A percentile compares a stretch with the other conserved stretches of the same genome.
These are phyloP conservation scores for Hippoglossus hippoglossus DNA, from an alignment of 2,797 vertebrate genomes.

Conservation along the genomic window DNA sequence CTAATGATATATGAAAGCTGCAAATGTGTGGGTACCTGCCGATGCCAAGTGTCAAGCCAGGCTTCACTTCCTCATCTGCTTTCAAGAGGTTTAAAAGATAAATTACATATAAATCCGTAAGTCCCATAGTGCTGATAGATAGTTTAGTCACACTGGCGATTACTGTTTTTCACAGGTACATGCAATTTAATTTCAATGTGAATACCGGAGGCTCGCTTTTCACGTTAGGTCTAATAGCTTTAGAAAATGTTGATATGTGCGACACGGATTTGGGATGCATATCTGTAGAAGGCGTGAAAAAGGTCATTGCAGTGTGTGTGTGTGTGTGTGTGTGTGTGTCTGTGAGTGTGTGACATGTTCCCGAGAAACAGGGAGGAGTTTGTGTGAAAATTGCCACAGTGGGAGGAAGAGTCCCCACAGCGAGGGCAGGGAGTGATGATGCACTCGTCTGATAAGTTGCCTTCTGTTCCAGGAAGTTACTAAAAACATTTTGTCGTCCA, in stretches of 20 bases:
- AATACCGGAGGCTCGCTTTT: slow-evolving; percentile 20
- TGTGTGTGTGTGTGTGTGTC: background rate
- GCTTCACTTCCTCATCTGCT: slow-evolving; percentile 7
- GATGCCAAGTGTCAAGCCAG: background rate
- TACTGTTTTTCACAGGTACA: slow-evolving; percentile 35
- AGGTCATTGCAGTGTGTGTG: slow-evolving; percentile 25
- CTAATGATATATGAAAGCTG: background rate
- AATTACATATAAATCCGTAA: slow-evolving; percentile 4
- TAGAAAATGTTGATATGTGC: slow-evolving; percentile 48
- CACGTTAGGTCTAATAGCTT: slow-evolving; percentile 22
- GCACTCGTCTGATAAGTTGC: slow-evolving; percentile 41
- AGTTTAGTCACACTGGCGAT: slow-evolving; percentile 14
- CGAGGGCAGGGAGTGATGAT: slow-evolving; percentile 38
- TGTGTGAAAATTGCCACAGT: slow-evolving; percentile 56
- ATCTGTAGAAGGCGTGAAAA: slow-evolving; percentile 28
- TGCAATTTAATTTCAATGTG: slow-evolving; percentile 33
- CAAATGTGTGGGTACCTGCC: background rate
- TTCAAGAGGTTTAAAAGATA: slow-evolving; percentile 23
- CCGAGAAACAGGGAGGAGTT: slow-evolving; percentile 35
- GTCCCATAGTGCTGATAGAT: background rate
- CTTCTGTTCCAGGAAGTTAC: slow-evolving; percentile 51
- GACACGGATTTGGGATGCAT: slow-evolving; percentile 26
- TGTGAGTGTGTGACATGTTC: slow-evolving; percentile 38
- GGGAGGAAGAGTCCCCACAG: slow-evolving; percentile 49
- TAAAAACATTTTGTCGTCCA: slow-evolving; percentile 27